Base-by-base conservation (phyloP, 2,113 vertebrate species). In the Ornithorhynchus anatinus region DNA sequence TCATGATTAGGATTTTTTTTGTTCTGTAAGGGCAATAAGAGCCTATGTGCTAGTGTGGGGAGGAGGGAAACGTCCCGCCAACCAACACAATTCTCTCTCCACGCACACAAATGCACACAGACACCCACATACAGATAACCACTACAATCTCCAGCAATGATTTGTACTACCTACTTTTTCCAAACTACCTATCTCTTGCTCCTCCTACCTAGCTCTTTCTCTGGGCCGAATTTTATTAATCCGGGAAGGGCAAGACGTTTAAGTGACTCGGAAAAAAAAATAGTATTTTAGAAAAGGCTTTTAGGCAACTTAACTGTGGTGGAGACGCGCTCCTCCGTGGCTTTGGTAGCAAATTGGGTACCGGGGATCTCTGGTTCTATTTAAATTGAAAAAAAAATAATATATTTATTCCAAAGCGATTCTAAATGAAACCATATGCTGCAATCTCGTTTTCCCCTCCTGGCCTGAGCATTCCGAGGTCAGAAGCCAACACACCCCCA, bases 331-430 rank as follows among this genome's bases (percentile, higher is more conserved):
- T 81, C 82, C 77, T 89, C 75, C 60, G 42, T 80, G 76, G 80
- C 78, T 81, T 84, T 83, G 72, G 80, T 82, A 81, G 68, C 80
- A 75, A 67, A 86, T 86, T 66, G 76, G 90, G 85, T 86, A 89
- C 77, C 74, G 75, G 88, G 88, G 86, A 89, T 84, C 59, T 84
- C 79, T 89, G 88, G 92, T 75, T 91, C 87, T 94, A 94, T 94
- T 93, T 93, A 93, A 93, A 91, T 87, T 80, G 84, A 88, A 91
- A 69, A 75, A 17, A 48, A 27, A 86, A 90, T 92, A 94, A 94
- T 93, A 92, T 94, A 94, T 94, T 93, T 94, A 93, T 94, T 94
- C 92, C 92, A 92, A 94, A 92, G 90, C 90, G 86, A 92, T 91
- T 90, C 76, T 90, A 87, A 89, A 79, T 88, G 79, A 81, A 88